Evolutionary conservation across 35 echinoderm and acorn worm genomes (phyloP), one percentile per base, ranked within the genome.

Genomic region (Heliocidaris tuberculata): DNA sequence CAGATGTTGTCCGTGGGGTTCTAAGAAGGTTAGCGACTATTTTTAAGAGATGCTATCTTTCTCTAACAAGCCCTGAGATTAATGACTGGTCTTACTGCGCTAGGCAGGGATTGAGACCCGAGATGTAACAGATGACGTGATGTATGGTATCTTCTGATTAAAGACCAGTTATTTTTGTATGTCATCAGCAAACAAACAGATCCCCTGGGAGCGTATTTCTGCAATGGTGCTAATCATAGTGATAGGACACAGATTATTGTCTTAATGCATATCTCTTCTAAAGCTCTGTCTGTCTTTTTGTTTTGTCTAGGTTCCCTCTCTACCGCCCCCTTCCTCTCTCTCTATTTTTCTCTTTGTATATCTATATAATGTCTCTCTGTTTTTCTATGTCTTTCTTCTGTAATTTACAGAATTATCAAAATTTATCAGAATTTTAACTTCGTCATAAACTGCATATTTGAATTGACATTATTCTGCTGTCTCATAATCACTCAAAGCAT

Each of bases 161-260:
- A 78, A 78, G 65, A 78, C 65, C 65, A 78, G 19, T 78, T 78
- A 78, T 78, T 78, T 27, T n/a, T 78, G 65, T 78, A 78, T 78
- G 65, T 78, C 65, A 78, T n/a, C 65, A n/a, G 65, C 65, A 78
- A 27, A 78, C 65, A 78, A 78, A 78, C 65, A 78, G 21, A 78
- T 5, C 19, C 65, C 3, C 65, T 27, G 2, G 7, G 27, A 8
- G 65, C 21, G 21, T 78, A 5, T 78, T 78, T n/a, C 27, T 78
- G 8, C 27, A n/a, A 78, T 78, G 65, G 27, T n/a, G 65, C 21
- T 21, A 78, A 27, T 78, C 65, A 27, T 2, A 21, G 65, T 27
- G 65, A 78, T 78, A 78, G 21, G 65, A 78, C 21, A 78, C 27
- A 78, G 65, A 78, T 78, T 78, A 78, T 78, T 78, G 65, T 78